phyloP scores from a whole-genome alignment of 2,797 vertebrate species.

The Myotis myotis region DNA sequence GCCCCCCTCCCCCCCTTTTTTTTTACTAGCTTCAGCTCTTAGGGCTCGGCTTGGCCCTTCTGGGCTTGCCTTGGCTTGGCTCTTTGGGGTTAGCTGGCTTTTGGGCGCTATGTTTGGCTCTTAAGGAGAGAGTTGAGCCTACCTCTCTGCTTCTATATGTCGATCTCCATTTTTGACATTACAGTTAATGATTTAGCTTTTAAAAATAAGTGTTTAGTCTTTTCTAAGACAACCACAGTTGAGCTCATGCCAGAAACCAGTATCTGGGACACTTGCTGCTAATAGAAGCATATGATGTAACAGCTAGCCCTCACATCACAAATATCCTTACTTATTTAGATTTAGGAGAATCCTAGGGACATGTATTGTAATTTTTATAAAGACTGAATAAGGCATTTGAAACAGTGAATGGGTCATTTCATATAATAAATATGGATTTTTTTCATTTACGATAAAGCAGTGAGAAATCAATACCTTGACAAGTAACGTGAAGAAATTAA shows the following conservation, averaged over 20 bases:
- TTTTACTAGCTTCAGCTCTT: too few relatives aligned
- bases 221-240: slow-evolving; percentile 64
- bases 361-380: slow-evolving; percentile 30
- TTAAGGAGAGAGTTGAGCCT: too few relatives aligned
- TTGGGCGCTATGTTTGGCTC: too few relatives aligned
- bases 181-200: slow-evolving; percentile 61
- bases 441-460: slow-evolving; percentile 13
- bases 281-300: slow-evolving; percentile 63
- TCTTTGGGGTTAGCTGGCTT: too few relatives aligned
- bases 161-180: slow-evolving; percentile 64
- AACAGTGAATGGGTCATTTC: slow-evolving; percentile 29
- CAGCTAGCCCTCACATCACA: slow-evolving; percentile 46
- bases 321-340: slow-evolving; percentile 48
- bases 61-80: too few relatives aligned
- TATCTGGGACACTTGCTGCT: slow-evolving; percentile 71
- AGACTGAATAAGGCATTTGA: slow-evolving; percentile 43
- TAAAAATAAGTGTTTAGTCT: slow-evolving; percentile 70
- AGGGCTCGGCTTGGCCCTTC: too few relatives aligned
- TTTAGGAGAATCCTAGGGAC: slow-evolving; percentile 39
- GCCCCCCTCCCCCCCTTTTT: too few relatives aligned
- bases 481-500: slow-evolving; percentile 38
- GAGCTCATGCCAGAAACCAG: slow-evolving; percentile 66
- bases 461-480: not conserved
- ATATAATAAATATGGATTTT: not conserved
- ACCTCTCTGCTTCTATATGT: too few relatives aligned